Percentiles rank a stretch among this genome's conserved stretches.
Conservation (phyloP, 2,888 invertebrate genomes). For the Rhingia campestris region DNA sequence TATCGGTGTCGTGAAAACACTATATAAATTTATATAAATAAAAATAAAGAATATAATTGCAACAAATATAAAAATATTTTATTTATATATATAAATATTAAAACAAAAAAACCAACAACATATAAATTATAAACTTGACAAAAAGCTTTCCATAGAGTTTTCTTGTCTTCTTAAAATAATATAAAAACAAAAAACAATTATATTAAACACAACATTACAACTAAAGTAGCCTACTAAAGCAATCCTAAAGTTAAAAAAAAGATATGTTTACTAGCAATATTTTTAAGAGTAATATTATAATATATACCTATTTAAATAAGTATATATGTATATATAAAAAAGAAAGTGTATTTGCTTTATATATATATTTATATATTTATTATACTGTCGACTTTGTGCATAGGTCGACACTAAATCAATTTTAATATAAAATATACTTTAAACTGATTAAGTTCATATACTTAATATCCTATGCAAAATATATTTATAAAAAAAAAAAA, state of each 20-base stretch:
- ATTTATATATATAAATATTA: constrained; percentile 59
- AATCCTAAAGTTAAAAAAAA: constrained; percentile 65
- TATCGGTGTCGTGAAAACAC: constrained; percentile 66
- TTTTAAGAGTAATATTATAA: constrained; percentile 55
- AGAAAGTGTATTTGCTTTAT: constrained; percentile 57
- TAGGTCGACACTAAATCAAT: constrained; percentile 65
- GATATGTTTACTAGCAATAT: constrained; percentile 70
- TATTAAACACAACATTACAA: constrained; percentile 47
- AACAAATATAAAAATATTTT: constrained; percentile 56
- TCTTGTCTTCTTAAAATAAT: constrained; percentile 60
- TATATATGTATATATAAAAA: constrained; percentile 62
- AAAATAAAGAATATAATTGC: constrained; percentile 34
- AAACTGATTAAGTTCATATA: constrained; percentile 67
- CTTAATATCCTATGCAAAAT: constrained; percentile 72
- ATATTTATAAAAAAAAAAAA: constrained; percentile 58
- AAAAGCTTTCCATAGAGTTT: constrained; percentile 71
- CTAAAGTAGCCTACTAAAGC: constrained; percentile 73
- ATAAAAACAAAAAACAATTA: constrained; percentile 10
- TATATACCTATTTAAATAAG: constrained; percentile 27
- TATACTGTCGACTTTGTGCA: constrained; percentile 53
- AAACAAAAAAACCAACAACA: constrained; percentile 41
- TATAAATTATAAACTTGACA: constrained; percentile 60
- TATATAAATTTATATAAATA: constrained; percentile 36
- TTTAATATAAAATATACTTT: constrained; percentile 42
- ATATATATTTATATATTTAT: constrained; percentile 64